A percentile compares a stretch with the other conserved stretches of the same genome.
Conservation (phyloP, 1,140 invertebrate genomes). For the Formica exsecta region DNA sequence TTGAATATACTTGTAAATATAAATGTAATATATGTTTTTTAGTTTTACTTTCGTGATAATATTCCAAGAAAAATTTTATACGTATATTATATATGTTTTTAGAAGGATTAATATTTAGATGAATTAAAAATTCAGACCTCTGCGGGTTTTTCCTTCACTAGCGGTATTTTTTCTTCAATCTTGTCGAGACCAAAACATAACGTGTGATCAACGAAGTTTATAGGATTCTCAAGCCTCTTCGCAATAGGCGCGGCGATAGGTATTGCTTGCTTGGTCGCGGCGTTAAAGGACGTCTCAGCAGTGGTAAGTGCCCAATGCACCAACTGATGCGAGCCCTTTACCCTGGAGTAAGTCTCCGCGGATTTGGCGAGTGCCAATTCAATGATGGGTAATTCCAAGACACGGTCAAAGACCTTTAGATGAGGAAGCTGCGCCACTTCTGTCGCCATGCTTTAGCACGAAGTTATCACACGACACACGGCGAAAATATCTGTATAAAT, state of each 20-base stretch:
- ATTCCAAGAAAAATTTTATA: not conserved
- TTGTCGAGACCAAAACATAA: constrained; percentile 89
- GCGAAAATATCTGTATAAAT: constrained; percentile 14
- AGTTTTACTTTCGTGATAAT: not conserved
- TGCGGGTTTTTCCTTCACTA: constrained; percentile 90
- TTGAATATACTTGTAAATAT: not conserved
- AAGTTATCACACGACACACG: not conserved
- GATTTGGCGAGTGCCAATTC: constrained; percentile 87
- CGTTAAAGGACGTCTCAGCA: constrained; percentile 89
- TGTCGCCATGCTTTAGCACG: constrained; percentile 68
- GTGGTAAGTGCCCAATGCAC: constrained; percentile 90
- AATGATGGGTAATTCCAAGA: constrained; percentile 87
- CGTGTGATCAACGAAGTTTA: constrained; percentile 90
- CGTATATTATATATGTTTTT: not conserved
- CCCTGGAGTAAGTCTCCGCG: constrained; percentile 87
- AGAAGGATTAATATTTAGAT: not conserved
- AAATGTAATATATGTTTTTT: not conserved
- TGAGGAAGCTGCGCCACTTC: constrained; percentile 83
- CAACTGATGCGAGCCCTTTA: constrained; percentile 87
- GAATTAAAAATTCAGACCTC: constrained; percentile 86
- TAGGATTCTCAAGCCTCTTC: constrained; percentile 87
- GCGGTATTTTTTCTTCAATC: constrained; percentile 89
- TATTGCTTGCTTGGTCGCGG: constrained; percentile 88
- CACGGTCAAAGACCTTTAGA: constrained; percentile 87
- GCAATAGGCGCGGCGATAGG: constrained; percentile 87